Base-by-base conservation (phyloP, 2,888 invertebrate species). In the Tetrapedia diversipes region DNA sequence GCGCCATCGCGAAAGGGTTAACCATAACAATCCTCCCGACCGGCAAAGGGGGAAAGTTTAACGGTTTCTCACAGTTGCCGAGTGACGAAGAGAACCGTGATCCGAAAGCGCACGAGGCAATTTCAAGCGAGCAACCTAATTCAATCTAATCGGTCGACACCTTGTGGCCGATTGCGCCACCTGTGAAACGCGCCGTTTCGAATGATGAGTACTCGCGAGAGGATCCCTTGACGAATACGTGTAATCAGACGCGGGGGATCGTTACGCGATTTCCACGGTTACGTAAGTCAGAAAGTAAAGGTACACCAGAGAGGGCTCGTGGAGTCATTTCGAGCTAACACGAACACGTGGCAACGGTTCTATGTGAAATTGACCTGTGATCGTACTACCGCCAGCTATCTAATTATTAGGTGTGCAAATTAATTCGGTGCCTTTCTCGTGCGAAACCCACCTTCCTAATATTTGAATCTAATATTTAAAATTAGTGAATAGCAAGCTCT, bases 41-140 rank as follows among this genome's bases (percentile, higher is more conserved):
- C 43, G 19, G 32, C 29, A 29, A 24, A 1, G 53, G 63, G 77
- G 61, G 74, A 87, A 87, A 87, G 85, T 88, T 88, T 84, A 87
- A 74, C 51, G 59, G 80, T 81, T 88, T 88, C 88, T 87, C 88
- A 87, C 85, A 87, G 83, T 67, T 77, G 47, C 32, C 22, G 32
- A 47, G 74, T 73, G 43, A n/a, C n/a, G n/a, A n/a, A n/a, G n/a
- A 60, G 75, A 75, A 79, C 72, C 80, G 77, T 79, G 77, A 85
- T 85, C 70, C 53, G 69, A 53, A 70, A 67, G 75, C 57, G 70
- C 66, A 70, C 75, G 70, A 60, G 68, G 75, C 67, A 79, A 86
- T 74, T n/a, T 67, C 64, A 47, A 8, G 29, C 29, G 57, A 10
- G 68, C 78, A 83, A 76, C 79, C 80, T 71, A 86, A 88, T 87